phyloP scores from a whole-genome alignment of 2,888 invertebrate species.

The Gandaritis pyraliata region DNA sequence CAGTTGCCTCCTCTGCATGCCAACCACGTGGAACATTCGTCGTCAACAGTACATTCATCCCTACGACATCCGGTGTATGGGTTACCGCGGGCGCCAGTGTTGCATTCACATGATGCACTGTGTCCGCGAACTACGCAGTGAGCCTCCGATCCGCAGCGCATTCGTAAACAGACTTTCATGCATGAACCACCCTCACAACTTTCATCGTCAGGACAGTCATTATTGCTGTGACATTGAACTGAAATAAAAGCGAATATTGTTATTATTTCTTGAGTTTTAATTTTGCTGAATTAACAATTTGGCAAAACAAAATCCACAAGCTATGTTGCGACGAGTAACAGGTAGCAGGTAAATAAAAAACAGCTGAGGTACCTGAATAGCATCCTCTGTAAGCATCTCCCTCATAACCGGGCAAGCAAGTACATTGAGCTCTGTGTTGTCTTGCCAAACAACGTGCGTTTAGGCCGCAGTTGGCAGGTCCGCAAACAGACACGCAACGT shows the following conservation, averaged over 20 bases:
- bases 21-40: slow-evolving; percentile 91
- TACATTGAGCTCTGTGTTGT: slow-evolving; percentile 91
- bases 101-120: slow-evolving; percentile 91
- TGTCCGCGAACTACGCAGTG: slow-evolving; percentile 91
- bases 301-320: no score
- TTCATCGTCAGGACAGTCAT: slow-evolving; percentile 92
- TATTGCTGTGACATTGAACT: slow-evolving; percentile 94
- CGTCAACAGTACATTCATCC: slow-evolving; percentile 90
- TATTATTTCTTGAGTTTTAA: not conserved
- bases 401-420: slow-evolving; percentile 91
- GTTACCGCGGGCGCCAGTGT: slow-evolving; percentile 90
- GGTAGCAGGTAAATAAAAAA: not conserved
- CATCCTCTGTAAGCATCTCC: slow-evolving; percentile 93
- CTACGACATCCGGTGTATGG: slow-evolving; percentile 90
- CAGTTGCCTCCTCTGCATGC: slow-evolving; percentile 92
- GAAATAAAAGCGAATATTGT: slow-evolving; percentile 47
- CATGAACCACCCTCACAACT: slow-evolving; percentile 93
- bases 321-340: no score
- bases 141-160: slow-evolving; percentile 93
- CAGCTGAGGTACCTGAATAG: slow-evolving; percentile 84
- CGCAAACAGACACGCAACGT: slow-evolving; percentile 90
- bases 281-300: no score
- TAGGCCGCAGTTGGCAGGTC: slow-evolving; percentile 88
- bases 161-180: slow-evolving; percentile 90
- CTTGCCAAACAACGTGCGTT: slow-evolving; percentile 92